These are phyloP conservation scores for Lepus townsendii DNA, from an alignment of 2,797 vertebrate species.

Conservation along the genomic window DNA sequence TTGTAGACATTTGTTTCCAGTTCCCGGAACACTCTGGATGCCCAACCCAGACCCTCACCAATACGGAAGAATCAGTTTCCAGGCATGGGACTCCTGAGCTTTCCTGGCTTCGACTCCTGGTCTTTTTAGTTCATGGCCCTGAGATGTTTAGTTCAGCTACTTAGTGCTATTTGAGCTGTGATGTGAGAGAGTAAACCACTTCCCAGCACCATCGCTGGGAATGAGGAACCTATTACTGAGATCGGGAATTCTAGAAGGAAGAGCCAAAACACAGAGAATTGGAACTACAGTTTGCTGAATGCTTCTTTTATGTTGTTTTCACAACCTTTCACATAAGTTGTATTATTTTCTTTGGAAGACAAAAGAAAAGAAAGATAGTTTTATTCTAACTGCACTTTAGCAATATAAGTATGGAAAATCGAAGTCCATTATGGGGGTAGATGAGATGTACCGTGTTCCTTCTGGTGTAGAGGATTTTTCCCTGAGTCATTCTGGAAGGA, in stretches of 20 bases:
- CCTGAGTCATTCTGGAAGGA: conserved; percentile 68
- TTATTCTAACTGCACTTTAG: background rate
- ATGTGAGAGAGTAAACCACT: background rate
- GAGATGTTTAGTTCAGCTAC: background rate
- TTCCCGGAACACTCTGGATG: background rate
- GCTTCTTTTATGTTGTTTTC: background rate
- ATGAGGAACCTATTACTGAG: background rate
- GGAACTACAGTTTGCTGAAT: background rate
- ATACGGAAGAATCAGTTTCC: background rate
- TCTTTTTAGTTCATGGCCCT: background rate
- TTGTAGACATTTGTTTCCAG: background rate
- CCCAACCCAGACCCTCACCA: background rate
- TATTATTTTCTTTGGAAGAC: background rate
- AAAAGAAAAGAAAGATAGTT: background rate
- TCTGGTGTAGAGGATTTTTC: conserved; percentile 32
- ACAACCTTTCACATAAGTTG: background rate
- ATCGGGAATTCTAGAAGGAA: background rate
- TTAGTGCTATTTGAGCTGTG: background rate
- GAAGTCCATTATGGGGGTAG: background rate
- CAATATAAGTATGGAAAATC: background rate
- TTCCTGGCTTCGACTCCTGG: background rate
- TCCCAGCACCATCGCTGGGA: background rate
- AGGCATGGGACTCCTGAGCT: background rate
- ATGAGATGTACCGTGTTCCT: background rate
- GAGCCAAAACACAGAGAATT: background rate